Conservation (phyloP, 2,797 vertebrate species). For the Muscicapa comitata region DNA sequence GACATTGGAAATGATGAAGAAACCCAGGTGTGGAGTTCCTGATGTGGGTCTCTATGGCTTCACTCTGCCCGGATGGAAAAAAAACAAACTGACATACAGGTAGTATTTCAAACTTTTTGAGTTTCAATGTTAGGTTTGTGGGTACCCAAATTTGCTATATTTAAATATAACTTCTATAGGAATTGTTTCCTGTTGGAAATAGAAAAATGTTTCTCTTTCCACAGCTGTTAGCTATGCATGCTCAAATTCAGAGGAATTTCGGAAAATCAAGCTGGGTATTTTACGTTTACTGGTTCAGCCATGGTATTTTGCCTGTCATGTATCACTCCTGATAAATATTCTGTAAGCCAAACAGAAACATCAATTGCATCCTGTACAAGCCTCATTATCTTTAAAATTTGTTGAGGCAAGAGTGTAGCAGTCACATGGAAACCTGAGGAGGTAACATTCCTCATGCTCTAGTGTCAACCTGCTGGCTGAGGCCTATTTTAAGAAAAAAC, state of each 20-base stretch:
- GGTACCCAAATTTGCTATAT: not conserved
- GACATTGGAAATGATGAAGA: slow-evolving; percentile 86
- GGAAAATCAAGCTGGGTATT: not conserved
- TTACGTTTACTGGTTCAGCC: not conserved
- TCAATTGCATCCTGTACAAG: not conserved
- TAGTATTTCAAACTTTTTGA: slow-evolving; percentile 42
- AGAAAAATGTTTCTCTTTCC: not conserved
- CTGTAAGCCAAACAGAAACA: not conserved
- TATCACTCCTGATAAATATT: not conserved
- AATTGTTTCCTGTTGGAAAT: not conserved
- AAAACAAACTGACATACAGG: slow-evolving; percentile 87
- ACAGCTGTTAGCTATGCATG: not conserved
- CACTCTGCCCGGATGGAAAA: slow-evolving; percentile 79
- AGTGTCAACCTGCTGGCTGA: not conserved
- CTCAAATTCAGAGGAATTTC: not conserved
- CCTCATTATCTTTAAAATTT: not conserved
- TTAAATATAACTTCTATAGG: not conserved
- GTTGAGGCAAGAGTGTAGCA: not conserved
- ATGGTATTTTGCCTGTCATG: not conserved
- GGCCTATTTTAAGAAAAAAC: not conserved
- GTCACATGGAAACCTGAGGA: not conserved
- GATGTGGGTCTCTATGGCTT: slow-evolving; percentile 78
- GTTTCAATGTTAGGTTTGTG: not conserved
- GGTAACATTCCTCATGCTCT: not conserved
- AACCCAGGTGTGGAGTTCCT: slow-evolving; percentile 87